A percentile compares a stretch with the other conserved stretches of the same genome.
Evolutionary conservation across 2,797 vertebrate species (phyloP).

Genomic region (Garrulus glandarius): DNA sequence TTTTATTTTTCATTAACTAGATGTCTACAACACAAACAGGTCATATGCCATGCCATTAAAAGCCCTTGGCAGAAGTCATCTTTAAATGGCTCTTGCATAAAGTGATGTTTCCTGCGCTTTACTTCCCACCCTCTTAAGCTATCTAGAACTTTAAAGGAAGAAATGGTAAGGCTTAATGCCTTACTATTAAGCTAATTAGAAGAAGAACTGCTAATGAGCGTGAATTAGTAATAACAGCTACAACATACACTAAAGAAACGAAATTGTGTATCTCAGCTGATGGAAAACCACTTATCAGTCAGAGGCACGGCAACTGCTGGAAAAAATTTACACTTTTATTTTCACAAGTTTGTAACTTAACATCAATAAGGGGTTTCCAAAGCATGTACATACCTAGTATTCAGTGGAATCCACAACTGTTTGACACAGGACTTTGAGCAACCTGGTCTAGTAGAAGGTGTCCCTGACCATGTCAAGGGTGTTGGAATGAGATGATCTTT

Average conservation of each 20-base stretch:
- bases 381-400: accelerated
- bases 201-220: constrained; percentile 38
- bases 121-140: neutral
- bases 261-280: neutral
- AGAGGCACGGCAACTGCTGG: accelerated
- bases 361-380: neutral
- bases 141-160: neutral
- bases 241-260: constrained; percentile 25
- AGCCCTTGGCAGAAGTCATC: neutral
- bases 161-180: constrained; percentile 9
- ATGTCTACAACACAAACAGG: neutral
- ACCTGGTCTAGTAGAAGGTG: neutral
- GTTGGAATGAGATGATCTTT: neutral
- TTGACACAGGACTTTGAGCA: neutral
- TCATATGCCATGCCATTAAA: neutral
- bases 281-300: neutral
- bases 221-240: constrained; percentile 25
- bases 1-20: neutral
- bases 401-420: neutral
- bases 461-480: too few relatives aligned
- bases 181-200: constrained; percentile 62
- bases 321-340: neutral
- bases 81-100: neutral
- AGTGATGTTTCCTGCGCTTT: neutral
- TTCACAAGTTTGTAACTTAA: neutral